A percentile compares a stretch with the other conserved stretches of the same genome.
These are phyloP conservation scores for Glaucidium brasilianum DNA, from an alignment of 2,113 vertebrate genomes.

Conservation along the genomic window DNA sequence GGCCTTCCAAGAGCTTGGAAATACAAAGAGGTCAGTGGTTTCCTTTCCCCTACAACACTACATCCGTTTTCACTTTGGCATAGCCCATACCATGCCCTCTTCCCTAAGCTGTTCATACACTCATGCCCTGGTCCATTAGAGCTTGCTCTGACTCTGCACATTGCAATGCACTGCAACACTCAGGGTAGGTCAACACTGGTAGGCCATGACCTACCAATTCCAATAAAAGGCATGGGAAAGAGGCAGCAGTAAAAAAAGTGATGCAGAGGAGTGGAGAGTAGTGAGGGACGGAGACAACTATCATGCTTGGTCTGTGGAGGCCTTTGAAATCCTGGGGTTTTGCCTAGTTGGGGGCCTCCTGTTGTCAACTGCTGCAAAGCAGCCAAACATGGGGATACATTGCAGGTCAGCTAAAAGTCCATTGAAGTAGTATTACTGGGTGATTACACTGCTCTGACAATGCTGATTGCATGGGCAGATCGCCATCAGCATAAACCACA, in stretches of 20 bases:
- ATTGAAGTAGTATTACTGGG: neutral
- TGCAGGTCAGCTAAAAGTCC: neutral
- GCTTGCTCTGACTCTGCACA: neutral
- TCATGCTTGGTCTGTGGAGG: neutral
- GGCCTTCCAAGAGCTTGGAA: neutral
- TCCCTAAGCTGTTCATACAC: neutral
- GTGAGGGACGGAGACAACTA: neutral
- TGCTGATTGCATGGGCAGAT: neutral
- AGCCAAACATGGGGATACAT: rapidly evolving
- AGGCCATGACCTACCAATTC: neutral
- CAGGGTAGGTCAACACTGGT: neutral
- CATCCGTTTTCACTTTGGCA: neutral
- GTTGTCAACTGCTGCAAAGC: neutral
- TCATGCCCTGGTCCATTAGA: neutral
- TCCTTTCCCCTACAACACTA: neutral
- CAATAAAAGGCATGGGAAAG: neutral
- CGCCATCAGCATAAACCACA: neutral
- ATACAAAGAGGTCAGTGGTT: neutral
- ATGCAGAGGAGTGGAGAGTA: neutral
- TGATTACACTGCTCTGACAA: neutral
- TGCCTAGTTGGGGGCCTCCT: neutral
- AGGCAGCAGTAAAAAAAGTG: neutral
- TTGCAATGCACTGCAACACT: neutral
- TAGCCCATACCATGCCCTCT: neutral
- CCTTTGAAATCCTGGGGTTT: neutral